phyloP scores from a whole-genome alignment of 2,888 invertebrate genomes.

The Germaria angustata region DNA sequence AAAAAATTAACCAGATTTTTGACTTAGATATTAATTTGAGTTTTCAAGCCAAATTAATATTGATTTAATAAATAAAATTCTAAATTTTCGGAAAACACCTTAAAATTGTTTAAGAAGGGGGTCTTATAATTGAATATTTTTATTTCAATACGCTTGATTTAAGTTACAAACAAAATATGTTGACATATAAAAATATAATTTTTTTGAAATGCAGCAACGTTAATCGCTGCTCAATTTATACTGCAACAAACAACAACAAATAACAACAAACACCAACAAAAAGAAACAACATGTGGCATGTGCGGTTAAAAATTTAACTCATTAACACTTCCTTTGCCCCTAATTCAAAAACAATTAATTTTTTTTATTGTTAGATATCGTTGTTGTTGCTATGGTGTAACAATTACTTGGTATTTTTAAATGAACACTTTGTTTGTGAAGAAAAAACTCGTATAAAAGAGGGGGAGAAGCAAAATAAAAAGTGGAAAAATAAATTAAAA shows the following conservation, averaged over 20 bases:
- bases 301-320: conserved; percentile 67
- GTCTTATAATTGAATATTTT: neutral
- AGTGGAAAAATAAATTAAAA: conserved; percentile 35
- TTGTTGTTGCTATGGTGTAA: conserved; percentile 55
- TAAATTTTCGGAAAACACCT: too few relatives aligned
- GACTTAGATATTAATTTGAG: too few relatives aligned
- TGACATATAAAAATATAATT: conserved; percentile 12
- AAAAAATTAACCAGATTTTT: too few relatives aligned
- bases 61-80: too few relatives aligned
- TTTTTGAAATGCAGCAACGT: conserved; percentile 1
- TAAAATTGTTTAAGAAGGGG: too few relatives aligned
- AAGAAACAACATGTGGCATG: conserved; percentile 61
- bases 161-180: conserved; percentile 51
- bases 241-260: neutral
- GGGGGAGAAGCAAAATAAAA: conserved; percentile 17
- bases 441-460: neutral
- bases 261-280: too few relatives aligned
- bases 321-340: conserved; percentile 68
- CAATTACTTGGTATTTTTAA: conserved; percentile 41
- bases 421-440: conserved; percentile 18
- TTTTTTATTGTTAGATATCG: conserved; percentile 68
- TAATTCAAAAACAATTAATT: conserved; percentile 71
- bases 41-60: too few relatives aligned
- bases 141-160: conserved; percentile 33
- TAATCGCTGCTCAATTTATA: neutral